Base-by-base conservation (phyloP, 2,113 vertebrate species). In the Esox niger region DNA sequence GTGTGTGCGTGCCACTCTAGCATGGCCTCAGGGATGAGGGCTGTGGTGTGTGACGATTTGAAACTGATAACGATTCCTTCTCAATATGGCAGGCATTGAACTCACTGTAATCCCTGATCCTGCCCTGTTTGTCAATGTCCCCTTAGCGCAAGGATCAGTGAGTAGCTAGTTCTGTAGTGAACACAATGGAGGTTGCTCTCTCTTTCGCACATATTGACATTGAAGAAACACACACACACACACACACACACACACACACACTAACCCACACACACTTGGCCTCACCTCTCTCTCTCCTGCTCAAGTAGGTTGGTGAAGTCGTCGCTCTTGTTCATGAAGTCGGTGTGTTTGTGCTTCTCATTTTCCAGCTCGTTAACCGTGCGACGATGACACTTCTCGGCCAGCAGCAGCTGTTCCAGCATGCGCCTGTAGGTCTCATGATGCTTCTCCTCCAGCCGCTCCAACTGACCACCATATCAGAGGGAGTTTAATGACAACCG, bases 261-360 rank as follows among this genome's bases (percentile, higher is more conserved):
- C 62, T 47, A 38, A 30, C 38, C 30, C 64, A 20, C n/a, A 26
- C 32, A 56, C 20, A 17, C 26, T 35, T 8, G 8, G 10, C 6
- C 62, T 88, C 84, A 94, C 95, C 97, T 95, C 87, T 97, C 96
- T 30, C 97, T 85, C 79, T 99, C 97, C 82, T 96, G 95, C 79
- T 99, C 97, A 92, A 99, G 91, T 82, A 99, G 92, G 88, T 95
- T 92, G 86, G 97, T 99, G 83, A 99, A 99, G 86, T 99, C 97
- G 15, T 98, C 97, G 0, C 97, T 98, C 90, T 98, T 98, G 87
- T 90, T 93, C 91, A 99, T 99, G 90, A 98, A 99, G 88, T 98
- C 96, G 0, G 85, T 81, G 59, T 99, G 97, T 55, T 98, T 98
- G 43, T 85, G 91, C 31, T 97, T 98, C 89, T 99, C 96, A 0